phyloP scores from a whole-genome alignment of 2,797 vertebrate species.

The Crypturellus tataupa region DNA sequence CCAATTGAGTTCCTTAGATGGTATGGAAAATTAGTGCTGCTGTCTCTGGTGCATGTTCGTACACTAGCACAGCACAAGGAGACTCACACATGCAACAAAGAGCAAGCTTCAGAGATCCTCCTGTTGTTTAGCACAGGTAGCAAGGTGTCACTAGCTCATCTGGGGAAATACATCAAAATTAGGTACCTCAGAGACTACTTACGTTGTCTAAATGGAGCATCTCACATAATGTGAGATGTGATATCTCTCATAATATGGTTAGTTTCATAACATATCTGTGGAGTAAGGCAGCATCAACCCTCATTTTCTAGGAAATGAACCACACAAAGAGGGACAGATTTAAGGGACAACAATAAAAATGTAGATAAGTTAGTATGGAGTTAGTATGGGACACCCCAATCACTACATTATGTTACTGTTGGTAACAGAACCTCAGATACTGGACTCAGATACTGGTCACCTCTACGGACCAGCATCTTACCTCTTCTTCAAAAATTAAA shows the following conservation, averaged over 20 bases:
- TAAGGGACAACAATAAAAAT: not conserved
- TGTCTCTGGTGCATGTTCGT: not conserved
- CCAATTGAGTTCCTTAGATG: constrained; percentile 47
- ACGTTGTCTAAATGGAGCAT: not conserved
- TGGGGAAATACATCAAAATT: not conserved
- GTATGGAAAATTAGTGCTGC: constrained; percentile 57
- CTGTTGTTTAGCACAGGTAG: not conserved
- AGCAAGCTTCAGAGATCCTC: not conserved
- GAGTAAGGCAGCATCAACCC: not conserved
- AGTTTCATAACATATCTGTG: not conserved
- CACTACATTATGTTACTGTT: too few species aligned
- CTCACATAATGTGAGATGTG: not conserved
- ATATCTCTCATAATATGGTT: not conserved
- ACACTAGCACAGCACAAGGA: not conserved
- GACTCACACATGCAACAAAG: not conserved
- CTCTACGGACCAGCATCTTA: not conserved
- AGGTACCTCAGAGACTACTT: not conserved
- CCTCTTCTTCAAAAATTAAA: not conserved
- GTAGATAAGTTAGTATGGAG: not conserved
- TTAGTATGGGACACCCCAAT: not conserved
- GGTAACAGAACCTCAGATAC: not conserved
- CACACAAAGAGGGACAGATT: not conserved
- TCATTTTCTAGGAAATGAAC: not conserved
- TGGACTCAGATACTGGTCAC: not conserved
- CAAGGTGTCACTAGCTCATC: not conserved